Evolutionary conservation across 2,888 invertebrate species (phyloP), one percentile per base, ranked within the genome.

Genomic region (Lasioglossum lativentre): DNA sequence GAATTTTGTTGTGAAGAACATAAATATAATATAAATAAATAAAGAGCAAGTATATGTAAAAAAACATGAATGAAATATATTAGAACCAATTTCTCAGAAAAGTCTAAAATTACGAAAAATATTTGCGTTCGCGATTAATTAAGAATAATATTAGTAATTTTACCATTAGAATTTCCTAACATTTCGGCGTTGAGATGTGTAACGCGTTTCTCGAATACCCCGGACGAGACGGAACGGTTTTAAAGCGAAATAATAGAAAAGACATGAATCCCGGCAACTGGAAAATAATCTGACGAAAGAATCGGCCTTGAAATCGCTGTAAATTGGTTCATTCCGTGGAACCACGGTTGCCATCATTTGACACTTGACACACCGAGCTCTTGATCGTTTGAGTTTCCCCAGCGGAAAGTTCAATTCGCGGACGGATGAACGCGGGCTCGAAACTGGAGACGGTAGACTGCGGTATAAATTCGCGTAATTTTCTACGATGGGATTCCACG

Each of bases 381-480:
- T 87, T 85, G 83, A 78, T 84, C 80, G 83, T 56, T 78, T 47
- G 59, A 78, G 70, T 59, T 81, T 74, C 38, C 38, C 80, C 30
- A 52, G n/a, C 70, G 76, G 73, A 80, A 63, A 87, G 83, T 77
- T 75, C 83, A 88, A 88, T 88, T 88, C 86, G 88, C 83, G 84
- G 75, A 79, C 79, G 88, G 80, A 86, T 84, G 86, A 88, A 79
- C 86, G 63, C 30, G 38, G n/a, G 71, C 75, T 47, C 38, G 79
- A 45, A 88, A 77, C 80, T 79, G 66, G 87, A 66, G 34, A 83
- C 68, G 78, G 68, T 23, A 56, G 78, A 70, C 66, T 66, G 52
- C 59, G 76, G 82, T 88, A 90, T 88, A 90, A 86, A 88, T 86
- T 83, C 88, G 83, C 82, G 88, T 85, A 89, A 89, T 88, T 90